These are phyloP conservation scores for Enteromius unitaeniatus DNA, from an alignment of 2,797 vertebrate genomes.

Conservation along the genomic window DNA sequence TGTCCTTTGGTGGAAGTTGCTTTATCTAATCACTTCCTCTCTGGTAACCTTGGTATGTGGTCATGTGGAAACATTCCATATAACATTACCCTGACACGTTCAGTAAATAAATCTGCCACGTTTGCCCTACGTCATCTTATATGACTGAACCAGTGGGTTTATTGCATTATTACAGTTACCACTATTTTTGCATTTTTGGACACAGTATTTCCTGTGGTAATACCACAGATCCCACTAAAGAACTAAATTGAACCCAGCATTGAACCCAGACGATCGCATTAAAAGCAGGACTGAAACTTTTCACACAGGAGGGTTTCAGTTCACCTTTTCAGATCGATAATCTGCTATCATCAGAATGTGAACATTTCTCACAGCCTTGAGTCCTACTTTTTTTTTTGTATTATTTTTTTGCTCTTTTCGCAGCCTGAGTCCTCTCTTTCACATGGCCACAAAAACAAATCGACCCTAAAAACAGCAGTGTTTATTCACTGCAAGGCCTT, in stretches of 20 bases:
- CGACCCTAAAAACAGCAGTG: slow-evolving; percentile 11
- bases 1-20: neutral
- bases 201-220: neutral
- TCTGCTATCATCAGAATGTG: slow-evolving; percentile 31
- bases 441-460: slow-evolving; percentile 41
- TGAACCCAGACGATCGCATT: neutral
- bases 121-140: neutral
- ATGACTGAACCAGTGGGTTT: neutral
- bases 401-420: neutral
- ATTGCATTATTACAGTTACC: neutral
- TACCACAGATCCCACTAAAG: neutral
- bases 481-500: slow-evolving; percentile 29
- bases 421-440: slow-evolving; percentile 34
- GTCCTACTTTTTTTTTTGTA: neutral
- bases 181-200: neutral
- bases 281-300: neutral
- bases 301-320: neutral
- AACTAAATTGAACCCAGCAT: neutral
- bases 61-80: neutral
- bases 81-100: neutral
- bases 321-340: slow-evolving; percentile 9
- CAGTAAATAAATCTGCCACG: neutral
- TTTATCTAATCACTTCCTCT: neutral
- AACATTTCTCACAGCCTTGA: slow-evolving; percentile 27
- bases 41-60: neutral